These are phyloP conservation scores for Caradrina kadenii DNA, from an alignment of 2,888 invertebrate species.

Conservation along the genomic window DNA sequence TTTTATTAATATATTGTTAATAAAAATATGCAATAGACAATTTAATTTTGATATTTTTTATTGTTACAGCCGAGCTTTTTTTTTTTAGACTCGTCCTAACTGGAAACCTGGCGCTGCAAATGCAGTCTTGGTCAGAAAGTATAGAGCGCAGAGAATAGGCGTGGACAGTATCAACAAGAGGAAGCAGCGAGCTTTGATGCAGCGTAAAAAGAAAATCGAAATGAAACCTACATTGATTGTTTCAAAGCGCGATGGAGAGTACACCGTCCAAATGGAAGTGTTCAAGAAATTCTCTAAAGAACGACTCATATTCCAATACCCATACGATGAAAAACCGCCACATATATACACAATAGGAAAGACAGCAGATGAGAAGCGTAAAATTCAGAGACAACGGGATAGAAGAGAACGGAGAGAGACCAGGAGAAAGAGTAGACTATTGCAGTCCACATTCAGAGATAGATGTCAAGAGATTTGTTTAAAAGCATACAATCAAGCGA, in stretches of 20 bases:
- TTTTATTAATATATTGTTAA: no score
- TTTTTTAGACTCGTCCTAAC: slow-evolving; percentile 80
- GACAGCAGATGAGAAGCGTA: slow-evolving; percentile 81
- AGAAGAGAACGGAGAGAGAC: slow-evolving; percentile 83
- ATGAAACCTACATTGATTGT: slow-evolving; percentile 83
- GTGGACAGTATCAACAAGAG: slow-evolving; percentile 82
- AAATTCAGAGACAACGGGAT: slow-evolving; percentile 80
- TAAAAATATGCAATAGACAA: no score
- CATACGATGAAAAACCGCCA: slow-evolving; percentile 86
- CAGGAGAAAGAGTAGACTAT: slow-evolving; percentile 80
- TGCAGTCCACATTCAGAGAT: slow-evolving; percentile 86
- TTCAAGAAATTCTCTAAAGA: slow-evolving; percentile 87
- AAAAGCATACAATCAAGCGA: slow-evolving; percentile 87
- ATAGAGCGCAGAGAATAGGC: slow-evolving; percentile 80
- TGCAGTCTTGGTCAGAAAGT: slow-evolving; percentile 81
- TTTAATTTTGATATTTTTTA: no score
- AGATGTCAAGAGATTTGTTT: slow-evolving; percentile 87
- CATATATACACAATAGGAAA: slow-evolving; percentile 84
- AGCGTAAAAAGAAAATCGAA: slow-evolving; percentile 84
- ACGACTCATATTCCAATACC: slow-evolving; percentile 82
- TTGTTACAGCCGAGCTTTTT: background rate
- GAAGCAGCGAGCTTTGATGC: slow-evolving; percentile 82
- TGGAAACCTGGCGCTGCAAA: slow-evolving; percentile 87
- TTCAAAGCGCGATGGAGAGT: slow-evolving; percentile 83
- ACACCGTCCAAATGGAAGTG: slow-evolving; percentile 86